These are phyloP conservation scores for Tupiocoris notatus DNA, from an alignment of 2,888 invertebrate genomes.

Conservation along the genomic window DNA sequence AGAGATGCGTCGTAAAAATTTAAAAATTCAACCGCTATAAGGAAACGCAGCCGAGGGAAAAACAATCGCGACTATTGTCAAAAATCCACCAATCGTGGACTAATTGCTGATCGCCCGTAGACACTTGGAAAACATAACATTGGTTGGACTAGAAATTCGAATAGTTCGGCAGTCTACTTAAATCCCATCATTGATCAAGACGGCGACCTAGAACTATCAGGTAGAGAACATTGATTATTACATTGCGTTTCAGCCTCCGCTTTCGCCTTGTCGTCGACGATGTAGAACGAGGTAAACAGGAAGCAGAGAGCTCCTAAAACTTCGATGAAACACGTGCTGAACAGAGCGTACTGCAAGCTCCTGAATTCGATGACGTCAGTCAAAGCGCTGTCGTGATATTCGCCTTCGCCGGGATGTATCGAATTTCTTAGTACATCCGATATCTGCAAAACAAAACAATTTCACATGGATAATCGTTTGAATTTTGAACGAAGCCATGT, in stretches of 20 bases:
- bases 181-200: no score
- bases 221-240: slow-evolving; percentile 53
- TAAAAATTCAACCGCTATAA: no score
- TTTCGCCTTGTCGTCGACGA: slow-evolving; percentile 71
- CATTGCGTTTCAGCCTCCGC: slow-evolving; percentile 72
- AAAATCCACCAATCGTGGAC: no score
- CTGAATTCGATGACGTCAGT: slow-evolving; percentile 53
- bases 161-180: no score
- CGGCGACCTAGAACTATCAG: background rate
- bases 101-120: no score
- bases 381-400: slow-evolving; percentile 49
- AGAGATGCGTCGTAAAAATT: no score
- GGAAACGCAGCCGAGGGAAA: no score
- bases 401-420: slow-evolving; percentile 42
- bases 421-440: slow-evolving; percentile 63
- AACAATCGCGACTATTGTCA: no score
- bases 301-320: slow-evolving; percentile 91
- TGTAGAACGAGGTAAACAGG: slow-evolving; percentile 80
- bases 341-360: slow-evolving; percentile 82
- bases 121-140: no score
- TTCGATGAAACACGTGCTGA: slow-evolving; percentile 89
- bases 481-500: no score
- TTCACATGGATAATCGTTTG: no score
- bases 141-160: no score
- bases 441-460: slow-evolving; percentile 61